Percentiles rank a stretch among this genome's conserved stretches.
Evolutionary conservation across 2,797 vertebrate species (phyloP).

Genomic region (Chromobotia macracanthus): DNA sequence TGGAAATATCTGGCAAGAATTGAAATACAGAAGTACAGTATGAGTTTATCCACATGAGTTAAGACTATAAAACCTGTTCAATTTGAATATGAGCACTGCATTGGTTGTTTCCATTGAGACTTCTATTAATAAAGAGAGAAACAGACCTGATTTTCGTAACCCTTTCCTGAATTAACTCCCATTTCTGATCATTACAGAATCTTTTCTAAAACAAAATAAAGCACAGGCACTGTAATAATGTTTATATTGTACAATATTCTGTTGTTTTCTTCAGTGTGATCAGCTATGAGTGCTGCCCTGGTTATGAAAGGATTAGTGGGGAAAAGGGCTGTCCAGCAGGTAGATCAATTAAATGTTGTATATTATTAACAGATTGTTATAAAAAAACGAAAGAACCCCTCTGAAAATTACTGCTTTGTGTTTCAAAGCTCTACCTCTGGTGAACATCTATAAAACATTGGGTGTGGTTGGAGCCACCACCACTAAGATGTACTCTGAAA

Average conservation of each 20-base stretch:
- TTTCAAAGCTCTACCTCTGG: conserved; percentile 82
- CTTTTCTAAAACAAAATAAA: not conserved
- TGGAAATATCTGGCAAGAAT: conserved; percentile 61
- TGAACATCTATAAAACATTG: conserved; percentile 93
- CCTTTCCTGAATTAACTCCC: conserved; percentile 6
- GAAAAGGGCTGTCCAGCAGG: conserved; percentile 96
- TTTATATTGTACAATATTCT: no score
- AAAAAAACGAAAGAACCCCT: no score
- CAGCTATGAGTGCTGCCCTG: conserved; percentile 96
- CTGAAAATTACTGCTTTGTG: no score
- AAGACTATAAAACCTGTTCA: not conserved
- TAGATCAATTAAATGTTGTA: conserved; percentile 11
- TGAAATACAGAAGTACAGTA: conserved; percentile 41
- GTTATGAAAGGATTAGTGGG: conserved; percentile 91
- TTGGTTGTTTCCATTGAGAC: not conserved
- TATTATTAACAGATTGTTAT: not conserved
- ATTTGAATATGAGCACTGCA: not conserved
- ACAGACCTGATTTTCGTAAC: conserved; percentile 10
- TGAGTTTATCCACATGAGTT: conserved; percentile 20
- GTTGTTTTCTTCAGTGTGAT: conserved; percentile 80
- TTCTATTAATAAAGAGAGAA: conserved; percentile 24
- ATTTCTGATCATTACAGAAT: not conserved
- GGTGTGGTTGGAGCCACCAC: conserved; percentile 87
- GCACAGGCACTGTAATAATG: not conserved
- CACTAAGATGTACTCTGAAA: conserved; percentile 92